phyloP scores from a whole-genome alignment of 2,113 vertebrate genomes.

The Acanthochromis polyacanthus region DNA sequence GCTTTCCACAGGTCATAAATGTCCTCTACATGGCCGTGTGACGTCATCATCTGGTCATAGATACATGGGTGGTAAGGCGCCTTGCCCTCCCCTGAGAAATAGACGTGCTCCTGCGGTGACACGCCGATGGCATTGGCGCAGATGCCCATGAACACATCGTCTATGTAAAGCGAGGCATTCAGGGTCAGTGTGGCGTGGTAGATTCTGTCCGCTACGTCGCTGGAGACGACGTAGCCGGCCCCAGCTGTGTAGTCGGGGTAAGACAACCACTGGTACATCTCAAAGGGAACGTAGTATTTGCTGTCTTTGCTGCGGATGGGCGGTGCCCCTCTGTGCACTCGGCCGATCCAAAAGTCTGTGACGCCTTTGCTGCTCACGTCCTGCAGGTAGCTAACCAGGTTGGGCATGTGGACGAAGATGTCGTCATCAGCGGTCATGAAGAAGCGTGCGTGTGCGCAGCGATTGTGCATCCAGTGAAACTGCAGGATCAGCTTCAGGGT shows the following conservation, averaged over 20 bases:
- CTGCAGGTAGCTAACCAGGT: slow-evolving; percentile 91
- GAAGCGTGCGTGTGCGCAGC: slow-evolving; percentile 92
- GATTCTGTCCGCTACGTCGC: slow-evolving; percentile 90
- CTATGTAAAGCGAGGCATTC: slow-evolving; percentile 94
- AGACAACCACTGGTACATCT: slow-evolving; percentile 94
- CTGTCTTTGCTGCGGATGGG: slow-evolving; percentile 90
- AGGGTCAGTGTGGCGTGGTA: slow-evolving; percentile 91
- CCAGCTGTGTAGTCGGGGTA: slow-evolving; percentile 98
- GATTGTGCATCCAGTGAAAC: slow-evolving; percentile 92
- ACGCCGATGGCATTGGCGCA: slow-evolving; percentile 91
- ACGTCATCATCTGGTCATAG: slow-evolving; percentile 96
- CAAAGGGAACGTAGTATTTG: slow-evolving; percentile 93
- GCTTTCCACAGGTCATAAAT: slow-evolving; percentile 90
- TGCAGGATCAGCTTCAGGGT: slow-evolving; percentile 95
- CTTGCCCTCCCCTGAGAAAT: slow-evolving; percentile 94
- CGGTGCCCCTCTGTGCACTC: slow-evolving; percentile 91
- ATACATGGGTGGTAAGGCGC: slow-evolving; percentile 93
- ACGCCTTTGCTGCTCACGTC: slow-evolving; percentile 79
- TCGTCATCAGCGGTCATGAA: slow-evolving; percentile 97
- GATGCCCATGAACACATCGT: slow-evolving; percentile 98
- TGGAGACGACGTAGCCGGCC: slow-evolving; percentile 92
- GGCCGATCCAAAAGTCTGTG: slow-evolving; percentile 93
- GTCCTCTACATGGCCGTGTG: slow-evolving; percentile 92
- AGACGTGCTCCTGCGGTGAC: slow-evolving; percentile 90
- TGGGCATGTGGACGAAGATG: slow-evolving; percentile 96